Evolutionary conservation across 2,113 vertebrate species (phyloP), one percentile per base, ranked within the genome.

Genomic region (Egretta garzetta): DNA sequence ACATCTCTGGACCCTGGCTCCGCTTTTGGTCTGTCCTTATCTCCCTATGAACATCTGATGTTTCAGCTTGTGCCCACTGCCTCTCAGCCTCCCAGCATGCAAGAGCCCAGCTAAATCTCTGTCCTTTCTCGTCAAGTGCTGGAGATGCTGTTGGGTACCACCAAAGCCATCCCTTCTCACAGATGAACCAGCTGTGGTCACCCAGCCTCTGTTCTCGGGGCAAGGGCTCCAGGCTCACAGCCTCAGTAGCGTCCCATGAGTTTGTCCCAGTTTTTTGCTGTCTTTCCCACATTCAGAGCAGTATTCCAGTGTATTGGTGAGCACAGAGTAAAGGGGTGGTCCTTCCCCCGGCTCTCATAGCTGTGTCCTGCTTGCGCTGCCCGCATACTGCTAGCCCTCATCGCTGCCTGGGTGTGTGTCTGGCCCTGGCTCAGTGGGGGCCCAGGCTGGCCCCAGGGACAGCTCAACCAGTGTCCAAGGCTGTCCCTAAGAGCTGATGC

Each of bases 301-400:
- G 47, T 56, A 39, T 33, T 56, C 10, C 24, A 39, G 19, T 62
- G 33, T 52, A 35, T 13, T 56, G 23, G 27, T 74, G 63, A 68
- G 20, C n/a, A 52, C 12, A 62, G 26, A 53, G 18, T 9, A 49
- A 66, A 73, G 28, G 23, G 16, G 6, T 79, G 21, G 35, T 47
- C 43, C 43, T 47, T 77, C 9, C 6, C 8, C 18, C 32, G 22
- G 13, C 9, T 71, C 9, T 83, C 2, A 14, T 37, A 22, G 6
- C 52, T 55, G 3, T 72, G 18, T 55, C 21, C 12, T 47, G 33
- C 6, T 79, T 7, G 9, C 27, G 37, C 23, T 71, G 39, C 43
- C 5, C 0, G 1, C 4, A 1, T 10, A 33, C 9, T 52, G 35
- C 35, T 70, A 20, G 11, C 24, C 28, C 12, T 81, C 33, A 28